Evolutionary conservation across 2,113 vertebrate species (phyloP), one percentile per base, ranked within the genome.

Genomic region (Chaetodon auriga): DNA sequence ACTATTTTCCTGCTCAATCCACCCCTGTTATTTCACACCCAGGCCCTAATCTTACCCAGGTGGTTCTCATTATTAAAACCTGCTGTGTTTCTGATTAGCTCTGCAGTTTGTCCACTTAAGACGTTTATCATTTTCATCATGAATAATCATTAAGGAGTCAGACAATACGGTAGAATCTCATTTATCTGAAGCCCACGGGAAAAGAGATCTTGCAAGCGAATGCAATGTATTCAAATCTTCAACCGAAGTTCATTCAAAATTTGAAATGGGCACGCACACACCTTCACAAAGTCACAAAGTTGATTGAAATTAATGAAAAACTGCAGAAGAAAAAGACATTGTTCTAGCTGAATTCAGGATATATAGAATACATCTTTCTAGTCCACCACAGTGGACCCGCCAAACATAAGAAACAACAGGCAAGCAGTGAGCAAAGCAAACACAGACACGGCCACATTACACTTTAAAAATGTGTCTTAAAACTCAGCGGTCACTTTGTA

Each of bases 11-110:
- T 94, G 89, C 93, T 94, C 92, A 91, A 91, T 94, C 91, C 91
- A 91, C 71, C 92, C 92, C 92, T 93, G 94, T 95, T 94, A 93
- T 95, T 96, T 95, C 94, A 94, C 94, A 95, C 94, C 94, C 94
- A 92, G 90, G 81, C 90, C 91, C 89, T 95, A 94, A 95, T 95
- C 94, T 95, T 65, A n/a, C 69, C 90, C 95, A 96, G 95, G 95
- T 95, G 95, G 89, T 91, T 95, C 91, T 93, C 85, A 89, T 95
- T 94, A 96, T 93, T 93, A 91, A 92, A 94, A 94, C 91, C 92
- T 83, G 91, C 92, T 95, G 95, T 94, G 93, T 90, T 94, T 95
- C 87, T 95, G 92, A 95, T 95, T 94, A 91, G 91, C 89, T 87
- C 89, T 65, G 90, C 84, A 87, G 90, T 94, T 93, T 90, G 91